Evolutionary conservation across 2,113 vertebrate genomes (phyloP), one percentile per base, ranked within the genome.

Genomic region (Neotoma lepida): DNA sequence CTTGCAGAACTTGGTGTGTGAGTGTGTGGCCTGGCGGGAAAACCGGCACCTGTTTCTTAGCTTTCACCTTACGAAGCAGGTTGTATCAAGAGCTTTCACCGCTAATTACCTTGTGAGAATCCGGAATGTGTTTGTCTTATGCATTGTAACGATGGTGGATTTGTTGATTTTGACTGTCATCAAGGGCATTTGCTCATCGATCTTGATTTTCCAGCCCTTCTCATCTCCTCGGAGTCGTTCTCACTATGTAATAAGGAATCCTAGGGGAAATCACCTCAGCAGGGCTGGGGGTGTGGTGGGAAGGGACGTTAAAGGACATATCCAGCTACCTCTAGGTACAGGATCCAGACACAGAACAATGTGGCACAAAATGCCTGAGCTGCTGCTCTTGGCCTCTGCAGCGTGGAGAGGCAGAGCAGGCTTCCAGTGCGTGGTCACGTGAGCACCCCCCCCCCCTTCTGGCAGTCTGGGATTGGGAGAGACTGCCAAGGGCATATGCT

Each of bases 401-500:
- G 54, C 46, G 15, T 51, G 20, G 35, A 2, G 14, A 41, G 35
- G 35, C 61, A 82, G 85, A 88, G 33, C 35, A 77, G 33, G 33
- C 15, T 71, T 30, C 46, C 33, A 94, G n/a, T 30, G 15, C 3
- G 20, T 5, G 10, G 51, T 88, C 78, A 73, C n/a, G 0, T 87
- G 0, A 0, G 17, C 3, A 0, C 30, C 46, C 35, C 71, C 82
- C 78, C 0, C 9, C 46, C 28, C 0, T 2, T 49, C 93, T 94
- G 84, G 91, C 84, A 95, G 86, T 49, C 56, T 24, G 84, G 35
- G 71, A 82, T 41, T 30, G 46, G 87, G 26, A 89, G 56, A 88
- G 64, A 82, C 44, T 64, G 63, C 95, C 88, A 92, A 95, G 82
- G 88, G 77, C 73, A 90, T 73, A 82, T 51, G 49, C 71, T 86